Conservation (phyloP, 2,888 invertebrate species). For the Cryptocephalus moraei region DNA sequence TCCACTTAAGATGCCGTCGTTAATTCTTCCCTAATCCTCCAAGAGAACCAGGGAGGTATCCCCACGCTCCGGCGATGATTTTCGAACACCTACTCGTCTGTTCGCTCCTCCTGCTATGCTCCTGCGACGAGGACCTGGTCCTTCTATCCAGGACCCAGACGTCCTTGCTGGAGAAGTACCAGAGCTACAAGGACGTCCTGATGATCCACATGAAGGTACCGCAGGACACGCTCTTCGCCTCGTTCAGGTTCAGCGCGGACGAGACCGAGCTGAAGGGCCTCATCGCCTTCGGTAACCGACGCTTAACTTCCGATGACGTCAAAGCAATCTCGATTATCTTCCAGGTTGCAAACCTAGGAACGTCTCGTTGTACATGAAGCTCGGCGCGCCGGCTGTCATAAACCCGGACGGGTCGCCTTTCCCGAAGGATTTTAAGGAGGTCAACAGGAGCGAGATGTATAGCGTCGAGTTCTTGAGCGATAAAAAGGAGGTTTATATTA, state of each 20-base stretch:
- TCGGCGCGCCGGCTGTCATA: slow-evolving; percentile 73
- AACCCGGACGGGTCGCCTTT: slow-evolving; percentile 72
- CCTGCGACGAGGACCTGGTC: not conserved
- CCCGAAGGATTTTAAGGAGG: slow-evolving; percentile 39
- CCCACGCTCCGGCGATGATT: no score
- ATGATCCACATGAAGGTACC: slow-evolving; percentile 33
- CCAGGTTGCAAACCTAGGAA: slow-evolving; percentile 36
- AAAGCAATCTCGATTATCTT: slow-evolving; percentile 3
- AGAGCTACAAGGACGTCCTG: slow-evolving; percentile 28
- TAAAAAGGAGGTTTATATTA: slow-evolving; percentile 47
- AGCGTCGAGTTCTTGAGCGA: slow-evolving; percentile 52
- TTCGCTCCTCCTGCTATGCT: no score
- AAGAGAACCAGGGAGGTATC: no score
- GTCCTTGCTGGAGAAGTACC: slow-evolving; percentile 27
- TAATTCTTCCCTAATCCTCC: no score
- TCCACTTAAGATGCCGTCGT: no score
- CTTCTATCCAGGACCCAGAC: slow-evolving; percentile 22
- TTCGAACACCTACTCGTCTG: no score
- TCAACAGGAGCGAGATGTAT: slow-evolving; percentile 40
- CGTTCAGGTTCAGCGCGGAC: slow-evolving; percentile 32
- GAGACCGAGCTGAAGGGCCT: slow-evolving; percentile 20
- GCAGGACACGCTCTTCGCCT: slow-evolving; percentile 27
- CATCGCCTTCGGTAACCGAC: not conserved
- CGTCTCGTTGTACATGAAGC: slow-evolving; percentile 63
- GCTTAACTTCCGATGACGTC: not conserved